These are phyloP conservation scores for Amphipoea oculea DNA, from an alignment of 2,888 invertebrate genomes.

Conservation along the genomic window DNA sequence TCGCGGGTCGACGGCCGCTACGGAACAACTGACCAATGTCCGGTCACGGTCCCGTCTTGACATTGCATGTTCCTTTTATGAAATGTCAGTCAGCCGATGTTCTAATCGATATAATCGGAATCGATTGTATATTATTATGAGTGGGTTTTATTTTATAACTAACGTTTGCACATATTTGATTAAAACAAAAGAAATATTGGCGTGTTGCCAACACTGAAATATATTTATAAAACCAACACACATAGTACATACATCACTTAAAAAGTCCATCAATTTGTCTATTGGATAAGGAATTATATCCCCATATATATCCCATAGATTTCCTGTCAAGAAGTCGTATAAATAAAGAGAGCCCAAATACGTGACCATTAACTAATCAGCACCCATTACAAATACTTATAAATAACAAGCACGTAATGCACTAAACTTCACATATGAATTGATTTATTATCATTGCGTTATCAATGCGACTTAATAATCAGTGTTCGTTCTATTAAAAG, in stretches of 20 bases:
- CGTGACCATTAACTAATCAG: slow-evolving; percentile 23
- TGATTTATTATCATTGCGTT: slow-evolving; percentile 60
- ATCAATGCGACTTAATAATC: slow-evolving; percentile 41
- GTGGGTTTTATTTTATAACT: slow-evolving; percentile 7
- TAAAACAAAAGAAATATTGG: not conserved
- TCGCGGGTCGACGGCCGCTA: slow-evolving; percentile 77
- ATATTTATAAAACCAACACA: not conserved
- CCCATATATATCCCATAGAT: not conserved
- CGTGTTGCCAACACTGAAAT: not conserved
- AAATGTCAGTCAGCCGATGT: slow-evolving; percentile 63
- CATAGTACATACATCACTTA: not conserved
- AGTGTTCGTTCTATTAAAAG: slow-evolving; percentile 30
- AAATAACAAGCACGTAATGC: slow-evolving; percentile 35
- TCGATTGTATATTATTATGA: slow-evolving; percentile 41
- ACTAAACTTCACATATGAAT: slow-evolving; percentile 32
- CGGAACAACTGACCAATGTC: slow-evolving; percentile 76
- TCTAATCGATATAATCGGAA: slow-evolving; percentile 57
- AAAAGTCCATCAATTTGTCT: not conserved
- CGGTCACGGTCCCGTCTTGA: slow-evolving; percentile 83
- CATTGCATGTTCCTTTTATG: slow-evolving; percentile 78
- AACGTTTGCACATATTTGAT: not conserved
- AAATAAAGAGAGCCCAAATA: slow-evolving; percentile 4
- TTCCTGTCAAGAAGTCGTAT: not conserved
- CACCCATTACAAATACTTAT: slow-evolving; percentile 16
- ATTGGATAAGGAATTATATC: not conserved